phyloP scores from a whole-genome alignment of 2,888 invertebrate species.

The Hirtodrosophila alboralis region DNA sequence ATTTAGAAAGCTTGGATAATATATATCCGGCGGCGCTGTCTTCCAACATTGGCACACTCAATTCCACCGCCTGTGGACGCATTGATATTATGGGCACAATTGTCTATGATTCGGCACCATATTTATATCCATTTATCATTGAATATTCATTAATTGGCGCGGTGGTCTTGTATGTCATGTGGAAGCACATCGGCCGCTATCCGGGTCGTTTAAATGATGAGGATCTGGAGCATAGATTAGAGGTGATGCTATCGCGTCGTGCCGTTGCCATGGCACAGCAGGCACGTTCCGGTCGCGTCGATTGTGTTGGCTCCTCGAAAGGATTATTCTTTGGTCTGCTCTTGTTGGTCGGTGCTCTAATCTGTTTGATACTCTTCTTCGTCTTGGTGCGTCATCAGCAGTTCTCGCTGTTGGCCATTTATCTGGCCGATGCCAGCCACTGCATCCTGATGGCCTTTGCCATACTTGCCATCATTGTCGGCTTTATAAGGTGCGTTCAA shows the following conservation, averaged over 20 bases:
- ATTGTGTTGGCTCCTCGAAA: constrained; percentile 97
- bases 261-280: constrained; percentile 94
- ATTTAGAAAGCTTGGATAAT: constrained; percentile 86
- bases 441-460: constrained; percentile 94
- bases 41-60: constrained; percentile 83
- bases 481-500: constrained; percentile 91
- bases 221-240: constrained; percentile 94
- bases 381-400: constrained; percentile 94
- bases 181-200: constrained; percentile 96
- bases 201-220: constrained; percentile 91
- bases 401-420: constrained; percentile 93
- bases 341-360: constrained; percentile 94
- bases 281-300: constrained; percentile 92
- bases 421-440: constrained; percentile 95
- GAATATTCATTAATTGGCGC: constrained; percentile 98
- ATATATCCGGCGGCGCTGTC: constrained; percentile 87
- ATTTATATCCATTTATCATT: constrained; percentile 97
- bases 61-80: constrained; percentile 89
- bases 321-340: constrained; percentile 96
- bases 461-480: constrained; percentile 94
- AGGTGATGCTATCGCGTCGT: constrained; percentile 93
- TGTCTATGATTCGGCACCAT: constrained; percentile 96
- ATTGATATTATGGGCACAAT: constrained; percentile 96
- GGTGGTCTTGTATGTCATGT: constrained; percentile 97
- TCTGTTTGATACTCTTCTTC: constrained; percentile 97